These are phyloP conservation scores for Eretmodus cyanostictus DNA, from an alignment of 2,113 vertebrate species.

Conservation along the genomic window DNA sequence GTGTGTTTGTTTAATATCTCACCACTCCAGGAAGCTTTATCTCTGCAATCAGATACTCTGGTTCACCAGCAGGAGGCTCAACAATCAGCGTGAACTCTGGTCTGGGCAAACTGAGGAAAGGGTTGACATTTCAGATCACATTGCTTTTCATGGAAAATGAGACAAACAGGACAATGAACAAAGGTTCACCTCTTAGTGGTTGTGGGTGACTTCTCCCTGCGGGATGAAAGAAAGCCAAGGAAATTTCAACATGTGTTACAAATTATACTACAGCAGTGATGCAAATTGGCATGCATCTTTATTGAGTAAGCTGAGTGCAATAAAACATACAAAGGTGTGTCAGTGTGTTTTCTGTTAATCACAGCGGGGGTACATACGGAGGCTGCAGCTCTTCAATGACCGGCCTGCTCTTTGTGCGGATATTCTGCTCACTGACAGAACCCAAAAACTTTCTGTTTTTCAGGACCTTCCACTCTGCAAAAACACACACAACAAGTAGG, in stretches of 20 bases:
- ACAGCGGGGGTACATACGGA: conserved; percentile 4
- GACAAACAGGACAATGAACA: background rate
- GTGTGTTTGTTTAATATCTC: conserved; percentile 13
- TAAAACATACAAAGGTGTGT: background rate
- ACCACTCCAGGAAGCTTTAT: conserved; percentile 83
- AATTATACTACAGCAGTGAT: background rate
- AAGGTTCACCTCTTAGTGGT: conserved; percentile 9
- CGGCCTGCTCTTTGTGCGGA: conserved; percentile 76
- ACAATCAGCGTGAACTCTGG: conserved; percentile 71
- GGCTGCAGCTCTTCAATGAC: conserved; percentile 78
- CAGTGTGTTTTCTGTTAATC: background rate
- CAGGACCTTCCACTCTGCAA: conserved; percentile 80
- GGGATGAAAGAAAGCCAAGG: background rate
- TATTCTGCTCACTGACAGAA: conserved; percentile 79
- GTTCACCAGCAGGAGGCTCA: conserved; percentile 64
- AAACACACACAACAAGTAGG: background rate
- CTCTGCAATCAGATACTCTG: conserved; percentile 77
- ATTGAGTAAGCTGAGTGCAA: background rate
- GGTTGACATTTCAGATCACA: background rate
- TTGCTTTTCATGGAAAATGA: background rate
- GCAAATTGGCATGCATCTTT: background rate
- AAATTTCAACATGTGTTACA: background rate
- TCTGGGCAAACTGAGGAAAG: conserved; percentile 21
- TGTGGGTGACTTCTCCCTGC: background rate
- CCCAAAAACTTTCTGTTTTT: conserved; percentile 85